Evolutionary conservation across 1,140 invertebrate genomes (phyloP).

Genomic region (Lasioglossum baleicum): DNA sequence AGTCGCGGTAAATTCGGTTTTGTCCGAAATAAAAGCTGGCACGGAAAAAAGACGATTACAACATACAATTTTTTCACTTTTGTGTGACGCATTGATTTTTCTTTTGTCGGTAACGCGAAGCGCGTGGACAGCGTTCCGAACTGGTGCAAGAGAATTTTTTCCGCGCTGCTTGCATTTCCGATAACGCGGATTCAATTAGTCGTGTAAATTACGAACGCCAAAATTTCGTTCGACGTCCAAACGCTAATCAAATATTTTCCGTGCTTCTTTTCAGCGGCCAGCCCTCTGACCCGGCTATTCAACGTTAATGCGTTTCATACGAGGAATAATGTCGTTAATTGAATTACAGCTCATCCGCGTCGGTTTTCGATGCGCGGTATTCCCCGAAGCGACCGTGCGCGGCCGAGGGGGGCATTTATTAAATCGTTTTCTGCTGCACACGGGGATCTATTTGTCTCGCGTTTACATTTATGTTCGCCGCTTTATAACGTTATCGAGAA

Average conservation of each 20-base stretch:
- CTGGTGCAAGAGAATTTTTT: neutral
- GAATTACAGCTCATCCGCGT: slow-evolving; percentile 9
- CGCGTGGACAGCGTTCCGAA: too few species aligned
- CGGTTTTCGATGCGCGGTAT: slow-evolving; percentile 16
- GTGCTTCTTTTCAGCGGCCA: neutral
- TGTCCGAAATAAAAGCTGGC: too few species aligned
- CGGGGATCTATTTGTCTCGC: neutral
- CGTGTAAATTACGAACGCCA: neutral
- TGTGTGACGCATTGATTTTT: too few species aligned
- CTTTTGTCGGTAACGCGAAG: too few species aligned
- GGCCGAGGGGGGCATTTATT: neutral
- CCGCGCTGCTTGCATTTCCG: neutral
- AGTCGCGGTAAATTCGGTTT: too few species aligned
- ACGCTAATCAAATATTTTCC: neutral
- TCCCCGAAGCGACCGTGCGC: neutral
- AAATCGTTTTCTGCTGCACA: neutral
- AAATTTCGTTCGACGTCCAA: neutral
- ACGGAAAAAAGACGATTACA: too few species aligned
- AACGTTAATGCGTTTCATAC: slow-evolving; percentile 12
- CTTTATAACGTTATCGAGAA: slow-evolving; percentile 5
- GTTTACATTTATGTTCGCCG: slow-evolving; percentile 17
- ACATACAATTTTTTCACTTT: too few species aligned
- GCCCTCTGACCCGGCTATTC: neutral
- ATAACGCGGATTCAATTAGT: neutral
- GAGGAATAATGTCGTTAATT: slow-evolving; percentile 38